Evolutionary conservation across 92 coral and sea anemone genomes (phyloP).

Genomic region (Galaxea fascicularis): DNA sequence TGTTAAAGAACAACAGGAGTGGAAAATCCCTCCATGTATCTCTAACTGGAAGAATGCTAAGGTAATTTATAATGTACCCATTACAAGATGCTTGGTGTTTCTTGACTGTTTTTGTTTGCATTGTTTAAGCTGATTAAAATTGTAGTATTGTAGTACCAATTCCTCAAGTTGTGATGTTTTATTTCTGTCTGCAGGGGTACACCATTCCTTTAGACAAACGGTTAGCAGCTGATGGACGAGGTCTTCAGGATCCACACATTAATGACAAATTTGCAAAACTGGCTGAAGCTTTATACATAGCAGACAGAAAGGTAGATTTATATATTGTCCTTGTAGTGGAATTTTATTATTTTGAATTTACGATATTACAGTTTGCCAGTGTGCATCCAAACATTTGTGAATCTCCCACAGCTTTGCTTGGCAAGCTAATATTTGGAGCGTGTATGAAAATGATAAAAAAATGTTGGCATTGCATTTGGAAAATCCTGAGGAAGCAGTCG

Average conservation of each 20-base stretch:
- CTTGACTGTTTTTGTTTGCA: not conserved
- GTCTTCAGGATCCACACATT: slow-evolving; percentile 97
- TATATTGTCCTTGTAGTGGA: not conserved
- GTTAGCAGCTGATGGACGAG: slow-evolving; percentile 98
- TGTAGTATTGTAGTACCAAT: not conserved
- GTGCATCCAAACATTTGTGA: no score
- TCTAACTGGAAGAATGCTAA: slow-evolving; percentile 99
- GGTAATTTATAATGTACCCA: slow-evolving; percentile 26
- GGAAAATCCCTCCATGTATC: slow-evolving; percentile 99
- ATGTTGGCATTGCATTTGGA: no score
- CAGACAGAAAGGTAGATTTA: slow-evolving; percentile 87
- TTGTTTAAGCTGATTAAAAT: not conserved
- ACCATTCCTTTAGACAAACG: slow-evolving; percentile 98
- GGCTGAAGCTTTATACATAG: slow-evolving; percentile 98
- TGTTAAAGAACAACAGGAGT: slow-evolving; percentile 98
- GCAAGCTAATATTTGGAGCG: no score
- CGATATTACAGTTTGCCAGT: no score
- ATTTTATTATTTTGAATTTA: not conserved
- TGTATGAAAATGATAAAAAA: no score
- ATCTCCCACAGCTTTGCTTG: no score
- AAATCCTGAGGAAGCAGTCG: no score
- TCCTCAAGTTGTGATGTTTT: not conserved
- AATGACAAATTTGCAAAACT: slow-evolving; percentile 99
- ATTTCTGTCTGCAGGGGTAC: slow-evolving; percentile 73
- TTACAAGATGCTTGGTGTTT: no score